A percentile compares a stretch with the other conserved stretches of the same genome.
phyloP scores from a whole-genome alignment of 2,113 vertebrate genomes.

The Xerus inauris region DNA sequence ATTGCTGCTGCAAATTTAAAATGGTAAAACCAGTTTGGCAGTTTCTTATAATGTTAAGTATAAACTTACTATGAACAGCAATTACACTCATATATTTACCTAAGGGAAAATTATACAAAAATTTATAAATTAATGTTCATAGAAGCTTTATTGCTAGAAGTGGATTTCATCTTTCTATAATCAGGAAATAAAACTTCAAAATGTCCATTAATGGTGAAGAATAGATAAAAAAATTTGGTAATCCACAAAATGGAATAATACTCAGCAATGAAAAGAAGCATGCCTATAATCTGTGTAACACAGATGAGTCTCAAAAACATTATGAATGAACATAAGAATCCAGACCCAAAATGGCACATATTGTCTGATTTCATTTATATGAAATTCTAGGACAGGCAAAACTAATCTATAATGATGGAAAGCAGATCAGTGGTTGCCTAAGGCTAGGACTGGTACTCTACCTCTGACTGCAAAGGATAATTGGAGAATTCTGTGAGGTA shows the following conservation, averaged over 20 bases:
- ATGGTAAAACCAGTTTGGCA: not conserved
- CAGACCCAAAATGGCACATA: not conserved
- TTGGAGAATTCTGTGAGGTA: not conserved
- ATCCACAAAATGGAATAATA: not conserved
- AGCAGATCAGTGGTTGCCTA: not conserved
- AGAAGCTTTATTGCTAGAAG: not conserved
- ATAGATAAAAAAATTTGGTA: conserved; percentile 13
- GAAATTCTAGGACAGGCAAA: not conserved
- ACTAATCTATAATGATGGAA: not conserved
- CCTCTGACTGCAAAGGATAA: not conserved
- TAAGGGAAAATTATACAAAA: conserved; percentile 20
- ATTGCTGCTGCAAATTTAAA: not conserved
- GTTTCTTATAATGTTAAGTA: conserved; percentile 22
- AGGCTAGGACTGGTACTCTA: not conserved
- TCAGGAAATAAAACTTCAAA: not conserved
- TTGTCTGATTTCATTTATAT: not conserved
- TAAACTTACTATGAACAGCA: not conserved
- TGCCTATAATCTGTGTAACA: not conserved
- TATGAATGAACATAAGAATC: not conserved
- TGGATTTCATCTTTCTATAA: not conserved
- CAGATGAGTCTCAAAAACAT: not conserved
- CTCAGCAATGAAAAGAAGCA: conserved; percentile 22
- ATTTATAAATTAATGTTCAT: conserved; percentile 27
- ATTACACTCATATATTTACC: conserved; percentile 20
- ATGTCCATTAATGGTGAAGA: not conserved